Evolutionary conservation across 2,888 invertebrate genomes (phyloP), one percentile per base, ranked within the genome.

Genomic region (Lamproptera curius): DNA sequence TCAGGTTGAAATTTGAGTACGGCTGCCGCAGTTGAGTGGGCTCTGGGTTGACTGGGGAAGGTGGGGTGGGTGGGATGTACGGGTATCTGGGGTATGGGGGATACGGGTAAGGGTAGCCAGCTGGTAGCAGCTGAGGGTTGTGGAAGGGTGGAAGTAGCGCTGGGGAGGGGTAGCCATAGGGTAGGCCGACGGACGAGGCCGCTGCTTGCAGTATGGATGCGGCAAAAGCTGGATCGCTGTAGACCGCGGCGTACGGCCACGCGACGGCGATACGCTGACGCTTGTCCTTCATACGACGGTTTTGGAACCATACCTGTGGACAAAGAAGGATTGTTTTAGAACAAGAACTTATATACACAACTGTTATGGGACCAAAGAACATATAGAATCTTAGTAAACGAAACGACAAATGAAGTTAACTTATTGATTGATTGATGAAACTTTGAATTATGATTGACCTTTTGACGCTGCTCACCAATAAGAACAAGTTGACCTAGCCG

Each of bases 241-340:
- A 97, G 47, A 98, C 96, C 0, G 96, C 95, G 0, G 95, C 94
- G 79, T 97, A 97, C 0, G 98, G 98, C 98, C 98, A 98, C 0
- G 96, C 94, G 59, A 98, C 92, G 0, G 97, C 96, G 76, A 97
- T 94, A 11, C 97, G 90, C 71, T 99, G 98, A 0, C 99, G 91
- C 67, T 99, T 99, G 87, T 99, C 98, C 73, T 99, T 97, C 97
- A 97, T 97, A 43, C 97, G 89, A 26, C 97, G 90, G 76, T 97
- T 97, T 90, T 97, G 97, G 76, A 99, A 99, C 99, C 99, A 99
- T 14, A 97, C 96, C 96, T 96, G 90, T 79, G 31, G 58, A 62
- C 62, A 73, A 78, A 2, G 9, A 28, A 5, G 20, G 20, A 20
- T 5, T 20, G 6, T n/a, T n/a, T n/a, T n/a, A n/a, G n/a, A n/a